phyloP scores from a whole-genome alignment of 2,797 vertebrate species.

The Etheostoma perlongum region DNA sequence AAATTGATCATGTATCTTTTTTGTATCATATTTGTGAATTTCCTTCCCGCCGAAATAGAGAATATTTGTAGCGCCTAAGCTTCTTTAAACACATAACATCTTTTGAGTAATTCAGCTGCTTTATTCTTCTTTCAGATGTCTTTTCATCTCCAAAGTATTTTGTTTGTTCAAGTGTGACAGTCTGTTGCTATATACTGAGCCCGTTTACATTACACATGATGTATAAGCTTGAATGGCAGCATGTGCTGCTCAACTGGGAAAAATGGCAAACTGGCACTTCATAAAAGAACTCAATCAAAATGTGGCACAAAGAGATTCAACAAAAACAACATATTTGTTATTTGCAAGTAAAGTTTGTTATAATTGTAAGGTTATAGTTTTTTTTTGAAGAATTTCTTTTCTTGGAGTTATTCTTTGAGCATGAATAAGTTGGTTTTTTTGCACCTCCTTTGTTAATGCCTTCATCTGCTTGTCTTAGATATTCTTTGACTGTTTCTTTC shows the following conservation, averaged over 20 bases:
- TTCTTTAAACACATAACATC: slow-evolving; percentile 65
- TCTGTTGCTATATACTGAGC: slow-evolving; percentile 27
- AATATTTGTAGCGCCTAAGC: slow-evolving; percentile 50
- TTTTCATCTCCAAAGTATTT: slow-evolving; percentile 54
- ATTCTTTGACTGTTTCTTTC: background rate
- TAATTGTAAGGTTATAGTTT: background rate
- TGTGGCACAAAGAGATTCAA: background rate
- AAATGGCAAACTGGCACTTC: background rate
- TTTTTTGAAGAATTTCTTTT: background rate
- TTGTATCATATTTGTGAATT: slow-evolving; percentile 48
- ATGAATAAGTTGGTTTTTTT: background rate
- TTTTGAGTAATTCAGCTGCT: slow-evolving; percentile 56
- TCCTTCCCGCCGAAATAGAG: slow-evolving; percentile 34
- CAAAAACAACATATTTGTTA: background rate
- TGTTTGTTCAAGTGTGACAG: slow-evolving; percentile 45
- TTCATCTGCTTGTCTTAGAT: background rate
- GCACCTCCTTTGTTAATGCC: background rate
- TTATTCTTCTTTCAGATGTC: slow-evolving; percentile 50
- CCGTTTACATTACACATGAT: slow-evolving; percentile 50
- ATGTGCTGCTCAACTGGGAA: slow-evolving; percentile 8
- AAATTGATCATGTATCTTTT: slow-evolving; percentile 17
- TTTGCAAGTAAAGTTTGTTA: background rate
- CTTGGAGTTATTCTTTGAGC: background rate
- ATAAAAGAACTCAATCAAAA: slow-evolving; percentile 26
- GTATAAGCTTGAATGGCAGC: slow-evolving; percentile 59